Evolutionary conservation across 2,888 invertebrate genomes (phyloP), one percentile per base, ranked within the genome.

Genomic region (Mythimna loreyi): DNA sequence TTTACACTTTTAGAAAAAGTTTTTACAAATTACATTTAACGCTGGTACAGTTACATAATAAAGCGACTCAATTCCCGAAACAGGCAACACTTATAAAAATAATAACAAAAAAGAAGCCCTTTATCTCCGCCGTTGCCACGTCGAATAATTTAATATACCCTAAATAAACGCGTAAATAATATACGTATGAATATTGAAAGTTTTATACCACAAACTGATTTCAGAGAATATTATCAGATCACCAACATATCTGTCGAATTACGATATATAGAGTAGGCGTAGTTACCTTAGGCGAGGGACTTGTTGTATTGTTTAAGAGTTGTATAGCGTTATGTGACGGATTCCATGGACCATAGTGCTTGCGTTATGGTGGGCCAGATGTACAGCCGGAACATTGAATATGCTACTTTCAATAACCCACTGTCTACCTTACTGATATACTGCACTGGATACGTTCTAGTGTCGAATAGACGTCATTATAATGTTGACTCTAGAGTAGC

Each of bases 231-330:
- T 72, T 78, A 75, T 75, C 79, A 80, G 80, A 80, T 80, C 77
- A 78, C 49, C 80, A 78, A 85, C 85, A 85, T 85, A 85, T 85
- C 85, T 85, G 82, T 81, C 70, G 74, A 69, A 70, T 76, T 83
- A 82, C 67, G 72, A 80, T 64, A 23, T 83, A 85, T 90, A 87
- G 86, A 67, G 86, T 92, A 92, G 92, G 85, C 66, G 86, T 92
- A 92, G 92, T 91, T 91, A 90, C 92, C 91, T 87, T 86, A 83
- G 79, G 80, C 80, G 78, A 71, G 65, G 52, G 47, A 79, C 58
- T 80, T 80, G 74, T 81, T 80, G 73, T 82, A 73, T 78, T 83
- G 85, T 85, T 80, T 75, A 72, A 69, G 69, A 72, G 67, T 72
- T 82, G 59, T 73, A 61, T 67, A 73, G 69, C 69, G 70, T 66